A percentile compares a stretch with the other conserved stretches of the same genome.
Conservation (phyloP, 1,140 invertebrate genomes). For the Hetaerina americana region DNA sequence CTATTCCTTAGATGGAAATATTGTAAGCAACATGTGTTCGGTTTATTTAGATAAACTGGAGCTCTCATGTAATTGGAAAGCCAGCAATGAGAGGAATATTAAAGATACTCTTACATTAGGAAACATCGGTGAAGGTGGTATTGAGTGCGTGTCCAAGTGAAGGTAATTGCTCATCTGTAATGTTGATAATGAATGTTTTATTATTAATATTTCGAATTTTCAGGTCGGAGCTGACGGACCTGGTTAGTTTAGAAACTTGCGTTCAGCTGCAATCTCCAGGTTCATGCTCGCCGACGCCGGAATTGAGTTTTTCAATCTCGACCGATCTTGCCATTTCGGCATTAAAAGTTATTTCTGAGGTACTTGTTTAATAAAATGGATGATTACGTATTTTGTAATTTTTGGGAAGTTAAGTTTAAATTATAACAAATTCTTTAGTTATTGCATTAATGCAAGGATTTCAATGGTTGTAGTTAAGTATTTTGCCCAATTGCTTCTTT, state of each 20-base stretch:
- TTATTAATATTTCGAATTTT: not conserved
- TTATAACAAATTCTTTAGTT: too few relatives aligned
- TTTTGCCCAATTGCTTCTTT: too few relatives aligned
- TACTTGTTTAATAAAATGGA: not conserved
- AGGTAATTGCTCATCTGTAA: too few relatives aligned
- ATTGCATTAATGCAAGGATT: too few relatives aligned
- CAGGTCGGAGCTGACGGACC: not conserved
- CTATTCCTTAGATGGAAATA: too few relatives aligned
- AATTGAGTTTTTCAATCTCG: not conserved
- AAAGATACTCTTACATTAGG: not conserved
- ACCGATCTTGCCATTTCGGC: not conserved
- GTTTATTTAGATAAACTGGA: not conserved
- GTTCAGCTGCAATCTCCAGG: not conserved
- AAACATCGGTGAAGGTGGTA: too few relatives aligned
- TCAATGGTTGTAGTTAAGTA: too few relatives aligned
- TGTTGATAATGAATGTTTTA: too few relatives aligned
- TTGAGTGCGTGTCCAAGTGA: too few relatives aligned
- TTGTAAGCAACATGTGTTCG: not conserved
- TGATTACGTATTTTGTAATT: too few relatives aligned
- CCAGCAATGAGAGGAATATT: not conserved
- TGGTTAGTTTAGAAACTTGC: not conserved
- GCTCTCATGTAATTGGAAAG: not conserved
- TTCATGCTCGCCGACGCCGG: not conserved
- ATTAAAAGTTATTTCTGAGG: not conserved
- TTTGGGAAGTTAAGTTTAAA: too few relatives aligned